Evolutionary conservation across 2,888 invertebrate species (phyloP), one percentile per base, ranked within the genome.

Genomic region (Drosophila prostipennis): DNA sequence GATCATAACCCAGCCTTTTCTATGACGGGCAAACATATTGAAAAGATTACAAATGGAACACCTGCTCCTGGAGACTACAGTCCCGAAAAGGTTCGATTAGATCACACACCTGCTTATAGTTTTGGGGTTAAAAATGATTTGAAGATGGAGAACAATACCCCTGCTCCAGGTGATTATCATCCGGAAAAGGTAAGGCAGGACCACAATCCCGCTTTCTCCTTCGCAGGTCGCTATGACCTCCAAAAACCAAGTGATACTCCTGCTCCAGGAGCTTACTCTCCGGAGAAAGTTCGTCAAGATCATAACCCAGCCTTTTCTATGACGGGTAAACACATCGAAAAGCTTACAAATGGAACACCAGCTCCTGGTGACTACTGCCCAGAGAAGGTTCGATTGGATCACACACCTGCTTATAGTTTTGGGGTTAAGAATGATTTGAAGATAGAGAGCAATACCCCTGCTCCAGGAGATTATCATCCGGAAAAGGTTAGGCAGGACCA

Each of bases 11-110:
- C 92, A 0, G 77, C 91, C 2, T 94, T 93, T 46, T 93, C 93
- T 40, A 94, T 96, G 75, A 94, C 94, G 46, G 90, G 93, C 6
- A 94, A 93, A 87, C 92, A 93, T 26, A 26, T 26, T 6, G 26
- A 26, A 5, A 26, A 26, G 26, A 5, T 26, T 2, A 26, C 26
- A 6, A 26, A 39, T 43, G 93, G 93, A 59, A 93, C 93, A 16
- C 93, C 93, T 59, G 94, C 94, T 13, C 95, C 95, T 3, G 95
- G 95, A 57, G 91, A 93, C 0, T 95, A 95, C 89, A 92, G 93
- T 60, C 94, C 95, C 0, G 95, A 96, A 87, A 95, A 95, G 91
- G 93, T 93, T 0, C 49, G 34, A 93, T 94, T 78, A 5, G 53
- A 95, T 94, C 75, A 80, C 34, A 77, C 72, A 2, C 87, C 89